Percentiles rank a stretch among this genome's conserved stretches.
These are phyloP conservation scores for Rugalucina vietnamica DNA, from an alignment of 2,888 invertebrate genomes.

Conservation along the genomic window DNA sequence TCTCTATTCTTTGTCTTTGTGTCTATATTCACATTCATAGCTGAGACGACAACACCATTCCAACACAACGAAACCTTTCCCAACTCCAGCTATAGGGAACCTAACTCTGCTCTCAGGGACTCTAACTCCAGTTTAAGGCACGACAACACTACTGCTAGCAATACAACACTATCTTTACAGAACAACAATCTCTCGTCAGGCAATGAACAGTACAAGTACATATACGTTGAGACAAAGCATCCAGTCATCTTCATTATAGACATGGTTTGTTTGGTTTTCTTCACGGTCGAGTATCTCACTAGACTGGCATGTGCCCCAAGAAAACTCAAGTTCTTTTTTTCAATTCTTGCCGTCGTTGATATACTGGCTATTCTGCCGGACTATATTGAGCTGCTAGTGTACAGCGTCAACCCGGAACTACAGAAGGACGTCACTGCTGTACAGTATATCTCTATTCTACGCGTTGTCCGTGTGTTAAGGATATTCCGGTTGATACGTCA, in stretches of 20 bases:
- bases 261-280: conserved; percentile 61
- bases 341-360: conserved; percentile 62
- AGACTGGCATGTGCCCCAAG: conserved; percentile 49
- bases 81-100: background rate
- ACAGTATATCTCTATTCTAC: conserved; percentile 68
- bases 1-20: conserved; percentile 47
- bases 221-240: conserved; percentile 38
- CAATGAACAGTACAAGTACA: background rate
- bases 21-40: conserved; percentile 57
- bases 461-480: conserved; percentile 74
- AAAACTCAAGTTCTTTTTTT: conserved; percentile 50
- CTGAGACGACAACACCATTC: conserved; percentile 43
- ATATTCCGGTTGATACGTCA: conserved; percentile 77
- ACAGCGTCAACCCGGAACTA: conserved; percentile 50
- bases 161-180: background rate
- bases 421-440: conserved; percentile 37
- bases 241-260: conserved; percentile 55
- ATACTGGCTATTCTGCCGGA: conserved; percentile 71
- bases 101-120: background rate
- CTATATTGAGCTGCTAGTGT: conserved; percentile 72
- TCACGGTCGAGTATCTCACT: conserved; percentile 61
- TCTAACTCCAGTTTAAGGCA: background rate
- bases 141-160: background rate
- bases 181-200: background rate
- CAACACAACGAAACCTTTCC: background rate